These are phyloP conservation scores for Drosophila macrospina DNA, from an alignment of 2,888 invertebrate genomes.

Conservation along the genomic window DNA sequence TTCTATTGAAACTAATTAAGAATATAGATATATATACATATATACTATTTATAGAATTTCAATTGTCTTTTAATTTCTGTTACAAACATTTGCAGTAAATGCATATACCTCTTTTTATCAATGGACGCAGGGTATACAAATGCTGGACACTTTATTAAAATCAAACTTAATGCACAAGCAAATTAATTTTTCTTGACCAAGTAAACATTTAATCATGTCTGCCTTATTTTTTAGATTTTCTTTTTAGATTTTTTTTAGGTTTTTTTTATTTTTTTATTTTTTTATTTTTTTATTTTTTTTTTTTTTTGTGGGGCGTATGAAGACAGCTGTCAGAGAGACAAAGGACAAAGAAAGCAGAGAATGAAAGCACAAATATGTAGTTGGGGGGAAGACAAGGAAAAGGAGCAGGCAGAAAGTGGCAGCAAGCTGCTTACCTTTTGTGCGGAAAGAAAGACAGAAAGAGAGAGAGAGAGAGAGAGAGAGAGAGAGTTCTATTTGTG, in stretches of 20 bases:
- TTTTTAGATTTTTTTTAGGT: no score
- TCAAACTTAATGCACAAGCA: conserved; percentile 71
- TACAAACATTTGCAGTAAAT: no score
- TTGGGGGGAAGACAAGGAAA: not conserved
- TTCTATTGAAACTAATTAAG: no score
- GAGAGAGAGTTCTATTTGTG: conserved; percentile 30
- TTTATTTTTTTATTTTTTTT: not conserved
- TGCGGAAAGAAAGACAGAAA: not conserved
- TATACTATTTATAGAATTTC: no score
- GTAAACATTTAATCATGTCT: conserved; percentile 68
- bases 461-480: not conserved
- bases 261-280: not conserved
- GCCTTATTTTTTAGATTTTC: not conserved
- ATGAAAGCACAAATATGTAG: not conserved
- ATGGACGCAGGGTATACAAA: not conserved
- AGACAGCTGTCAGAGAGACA: conserved; percentile 65
- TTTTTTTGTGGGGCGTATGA: conserved; percentile 2
- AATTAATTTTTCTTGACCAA: conserved; percentile 74
- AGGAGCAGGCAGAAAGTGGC: not conserved
- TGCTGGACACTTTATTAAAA: conserved; percentile 75
- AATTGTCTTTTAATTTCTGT: no score
- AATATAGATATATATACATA: no score
- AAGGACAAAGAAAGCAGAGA: conserved; percentile 5
- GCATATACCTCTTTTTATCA: conserved; percentile 15
- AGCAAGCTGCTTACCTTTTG: no score